Base-by-base conservation (phyloP, 2,888 invertebrate species). In the Copidosoma aretas region DNA sequence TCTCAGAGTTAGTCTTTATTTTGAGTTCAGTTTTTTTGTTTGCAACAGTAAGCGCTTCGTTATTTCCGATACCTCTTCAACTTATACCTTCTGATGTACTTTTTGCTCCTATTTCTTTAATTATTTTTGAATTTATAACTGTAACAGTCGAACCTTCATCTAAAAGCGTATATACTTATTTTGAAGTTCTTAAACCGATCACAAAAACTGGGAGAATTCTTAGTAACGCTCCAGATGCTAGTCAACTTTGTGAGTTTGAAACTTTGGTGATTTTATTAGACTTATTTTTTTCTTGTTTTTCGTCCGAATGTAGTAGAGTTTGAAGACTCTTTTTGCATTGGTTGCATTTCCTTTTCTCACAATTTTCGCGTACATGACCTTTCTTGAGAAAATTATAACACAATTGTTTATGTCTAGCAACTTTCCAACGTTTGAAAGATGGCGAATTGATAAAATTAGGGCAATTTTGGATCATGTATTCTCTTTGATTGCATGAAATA, bases 71-170 rank as follows among this genome's bases (percentile, higher is more conserved):
- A 14, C 64, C 64, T 21, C 25, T 64, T 32, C 49, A 51, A 25
- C 24, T 21, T 0, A 64, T 10, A 39, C 49, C 49, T 25, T 57
- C 21, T 15, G 25, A 12, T 1, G 32, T n/a, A 17, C 15, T 8
- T 46, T 21, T 19, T 15, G 14, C 32, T 10, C 57, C 56, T 12
- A 49, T 24, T 49, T 63, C 25, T 43, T 56, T 54, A 15, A 46
- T 14, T 1, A 57, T 25, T 21, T 32, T 51, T 39, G 46, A n/a
- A 51, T 49, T 57, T 17, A 57, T 17, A 14, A 63, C 12, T 14
- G 53, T 52, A 5, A 63, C 56, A 1, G 63, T 63, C 3, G 54
- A 57, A 0, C 63, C 59, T 4, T 63, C 67, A 43, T 67, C 67
- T 41, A 67, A 53, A n/a, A 67, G 19, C 3, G 62, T 62, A 32